phyloP scores from a whole-genome alignment of 2,888 invertebrate species.

The Adineta ricciae region DNA sequence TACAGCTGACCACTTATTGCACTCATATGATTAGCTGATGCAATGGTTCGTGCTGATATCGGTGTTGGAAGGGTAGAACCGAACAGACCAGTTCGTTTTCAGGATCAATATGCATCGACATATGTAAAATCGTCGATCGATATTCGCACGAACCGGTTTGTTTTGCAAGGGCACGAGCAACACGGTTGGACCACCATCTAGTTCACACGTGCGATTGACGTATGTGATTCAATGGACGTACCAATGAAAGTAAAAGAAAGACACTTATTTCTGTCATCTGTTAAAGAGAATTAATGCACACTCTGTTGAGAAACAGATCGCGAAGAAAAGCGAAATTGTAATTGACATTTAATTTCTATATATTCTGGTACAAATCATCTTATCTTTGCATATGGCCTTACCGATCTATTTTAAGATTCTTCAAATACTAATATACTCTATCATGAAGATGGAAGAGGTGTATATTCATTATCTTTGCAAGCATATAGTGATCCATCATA shows the following conservation, averaged over 20 bases:
- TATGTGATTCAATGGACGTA: constrained; percentile 31
- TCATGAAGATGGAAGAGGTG: background rate
- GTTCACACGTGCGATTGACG: constrained; percentile 30
- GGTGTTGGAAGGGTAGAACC: constrained; percentile 70
- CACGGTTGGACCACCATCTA: constrained; percentile 31
- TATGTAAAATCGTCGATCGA: background rate
- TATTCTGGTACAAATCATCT: constrained; percentile 19
- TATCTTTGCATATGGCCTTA: constrained; percentile 27
- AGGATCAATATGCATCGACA: constrained; percentile 24
- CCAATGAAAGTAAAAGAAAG: constrained; percentile 19
- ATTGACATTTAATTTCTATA: no score
- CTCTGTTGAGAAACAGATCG: no score
- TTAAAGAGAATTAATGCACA: no score
- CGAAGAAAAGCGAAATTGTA: no score
- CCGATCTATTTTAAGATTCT: background rate
- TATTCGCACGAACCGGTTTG: constrained; percentile 24
- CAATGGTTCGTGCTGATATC: constrained; percentile 72
- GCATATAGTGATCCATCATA: background rate
- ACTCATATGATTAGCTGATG: constrained; percentile 58
- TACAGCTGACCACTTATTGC: background rate
- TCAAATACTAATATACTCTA: background rate
- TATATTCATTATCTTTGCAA: background rate
- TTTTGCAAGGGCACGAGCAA: constrained; percentile 21
- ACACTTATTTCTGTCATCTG: background rate
- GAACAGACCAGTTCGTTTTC: constrained; percentile 36